Conservation (phyloP, 1,140 invertebrate genomes). For the Coptotermes formosanus region DNA sequence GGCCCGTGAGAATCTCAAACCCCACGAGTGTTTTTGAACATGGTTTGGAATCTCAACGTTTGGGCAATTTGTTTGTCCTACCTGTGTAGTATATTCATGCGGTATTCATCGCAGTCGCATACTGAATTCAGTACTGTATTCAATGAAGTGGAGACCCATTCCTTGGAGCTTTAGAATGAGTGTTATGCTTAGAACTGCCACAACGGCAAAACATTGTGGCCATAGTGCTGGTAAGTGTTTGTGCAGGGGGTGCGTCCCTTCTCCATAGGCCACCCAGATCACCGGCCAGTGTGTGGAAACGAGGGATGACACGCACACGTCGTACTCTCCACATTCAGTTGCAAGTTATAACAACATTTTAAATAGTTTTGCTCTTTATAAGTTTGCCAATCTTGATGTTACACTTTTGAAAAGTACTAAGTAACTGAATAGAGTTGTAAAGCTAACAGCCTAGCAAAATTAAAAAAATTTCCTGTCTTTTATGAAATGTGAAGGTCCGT, state of each 20-base stretch:
- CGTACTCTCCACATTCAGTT: too few relatives aligned
- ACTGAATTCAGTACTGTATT: background rate
- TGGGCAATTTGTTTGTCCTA: background rate
- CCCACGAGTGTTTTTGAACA: too few relatives aligned
- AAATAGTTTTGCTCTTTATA: too few relatives aligned
- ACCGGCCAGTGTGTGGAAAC: background rate
- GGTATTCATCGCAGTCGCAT: background rate
- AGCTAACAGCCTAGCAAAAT: too few relatives aligned
- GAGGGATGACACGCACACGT: background rate
- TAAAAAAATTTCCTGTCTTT: too few relatives aligned
- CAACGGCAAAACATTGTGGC: background rate
- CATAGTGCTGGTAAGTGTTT: background rate
- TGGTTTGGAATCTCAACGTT: too few relatives aligned
- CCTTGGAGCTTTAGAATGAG: background rate
- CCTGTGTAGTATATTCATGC: background rate
- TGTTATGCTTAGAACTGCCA: background rate
- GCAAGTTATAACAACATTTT: too few relatives aligned
- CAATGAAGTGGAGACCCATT: background rate
- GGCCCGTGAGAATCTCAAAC: too few relatives aligned
- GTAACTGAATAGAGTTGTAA: too few relatives aligned
- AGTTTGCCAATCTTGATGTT: too few relatives aligned
- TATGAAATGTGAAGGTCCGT: too few relatives aligned
- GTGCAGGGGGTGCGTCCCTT: background rate
- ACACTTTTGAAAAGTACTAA: too few relatives aligned
- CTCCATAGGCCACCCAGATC: background rate